Conservation (phyloP, 2,888 invertebrate species). For the Mesoligia furuncula region DNA sequence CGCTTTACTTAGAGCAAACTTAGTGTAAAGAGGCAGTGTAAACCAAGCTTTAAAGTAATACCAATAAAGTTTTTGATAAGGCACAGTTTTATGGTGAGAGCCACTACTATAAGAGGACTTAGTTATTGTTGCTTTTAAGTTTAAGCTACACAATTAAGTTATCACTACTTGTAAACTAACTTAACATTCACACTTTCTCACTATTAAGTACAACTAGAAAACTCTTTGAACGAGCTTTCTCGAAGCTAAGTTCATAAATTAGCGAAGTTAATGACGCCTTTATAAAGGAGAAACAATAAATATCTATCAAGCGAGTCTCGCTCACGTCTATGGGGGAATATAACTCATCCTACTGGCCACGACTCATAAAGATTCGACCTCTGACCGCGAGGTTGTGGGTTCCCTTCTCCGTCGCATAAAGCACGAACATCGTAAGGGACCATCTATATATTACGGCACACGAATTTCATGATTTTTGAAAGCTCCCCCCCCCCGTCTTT, state of each 20-base stretch:
- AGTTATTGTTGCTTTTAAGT: constrained; percentile 57
- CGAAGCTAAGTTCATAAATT: constrained; percentile 49
- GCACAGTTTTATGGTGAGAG: constrained; percentile 51
- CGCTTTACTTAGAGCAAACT: not conserved
- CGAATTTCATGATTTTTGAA: not conserved
- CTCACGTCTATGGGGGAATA: constrained; percentile 42
- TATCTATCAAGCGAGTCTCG: constrained; percentile 45
- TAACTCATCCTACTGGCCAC: constrained; percentile 68
- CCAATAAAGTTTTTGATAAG: constrained; percentile 52
- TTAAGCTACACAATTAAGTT: constrained; percentile 46
- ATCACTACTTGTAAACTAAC: constrained; percentile 40
- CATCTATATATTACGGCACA: not conserved
- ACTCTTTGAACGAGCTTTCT: constrained; percentile 35
- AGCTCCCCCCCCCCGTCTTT: no score
- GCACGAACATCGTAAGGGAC: constrained; percentile 51
- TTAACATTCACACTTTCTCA: constrained; percentile 17
- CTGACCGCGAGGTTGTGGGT: constrained; percentile 70
- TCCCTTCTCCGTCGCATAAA: constrained; percentile 68
- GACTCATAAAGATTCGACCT: constrained; percentile 74
- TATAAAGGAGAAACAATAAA: constrained; percentile 58
- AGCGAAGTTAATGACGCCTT: constrained; percentile 46
- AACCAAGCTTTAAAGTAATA: constrained; percentile 12
- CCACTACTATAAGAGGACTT: constrained; percentile 5
- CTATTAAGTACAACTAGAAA: constrained; percentile 26
- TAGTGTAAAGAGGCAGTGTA: constrained; percentile 7